Evolutionary conservation across 2,888 invertebrate species (phyloP), one percentile per base, ranked within the genome.

Genomic region (Cheilosia soror): DNA sequence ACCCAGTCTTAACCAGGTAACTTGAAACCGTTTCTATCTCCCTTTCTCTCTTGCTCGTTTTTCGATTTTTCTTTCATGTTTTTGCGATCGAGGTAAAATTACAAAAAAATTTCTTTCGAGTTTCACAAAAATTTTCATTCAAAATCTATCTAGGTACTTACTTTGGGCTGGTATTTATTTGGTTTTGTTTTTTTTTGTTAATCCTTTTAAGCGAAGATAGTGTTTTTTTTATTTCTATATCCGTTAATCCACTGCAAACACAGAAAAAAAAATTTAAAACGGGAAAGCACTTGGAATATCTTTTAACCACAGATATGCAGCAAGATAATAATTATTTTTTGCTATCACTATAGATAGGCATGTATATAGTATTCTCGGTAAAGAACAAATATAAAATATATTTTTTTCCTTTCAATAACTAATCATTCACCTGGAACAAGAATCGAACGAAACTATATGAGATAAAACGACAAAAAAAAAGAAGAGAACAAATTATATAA

Each of bases 381-480:
- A 58, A 62, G 29, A 73, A 47, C 53, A 49, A 40, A 62, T 57
- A 65, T 69, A 63, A 75, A 66, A 63, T 25, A 25, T 25, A 37
- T 27, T 27, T 25, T 42, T 72, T 60, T 68, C 15, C 57, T 44
- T 57, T 47, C 37, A 47, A 71, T 15, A 42, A 78, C 73, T 73
- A 78, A 85, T 85, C 81, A 85, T 71, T 85, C 85, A 81, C 85
- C 85, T 81, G 85, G 55, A 83, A 73, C 62, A 68, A 83, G 68
- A 63, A 78, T 31, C 76, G 72, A 71, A 71, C 42, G 62, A 80
- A 83, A 72, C 72, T 63, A 11, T 58, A 25, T 44, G 27, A 65
- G 65, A 66, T 27, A 72, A 66, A 85, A 49, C 58, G 40, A 40
- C 42, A 65, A 25, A 68, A 63, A 20, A 72, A 62, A 15, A 73